Percentiles rank a stretch among this genome's conserved stretches.
Conservation (phyloP, 2,888 invertebrate genomes). For the Formica aserva region DNA sequence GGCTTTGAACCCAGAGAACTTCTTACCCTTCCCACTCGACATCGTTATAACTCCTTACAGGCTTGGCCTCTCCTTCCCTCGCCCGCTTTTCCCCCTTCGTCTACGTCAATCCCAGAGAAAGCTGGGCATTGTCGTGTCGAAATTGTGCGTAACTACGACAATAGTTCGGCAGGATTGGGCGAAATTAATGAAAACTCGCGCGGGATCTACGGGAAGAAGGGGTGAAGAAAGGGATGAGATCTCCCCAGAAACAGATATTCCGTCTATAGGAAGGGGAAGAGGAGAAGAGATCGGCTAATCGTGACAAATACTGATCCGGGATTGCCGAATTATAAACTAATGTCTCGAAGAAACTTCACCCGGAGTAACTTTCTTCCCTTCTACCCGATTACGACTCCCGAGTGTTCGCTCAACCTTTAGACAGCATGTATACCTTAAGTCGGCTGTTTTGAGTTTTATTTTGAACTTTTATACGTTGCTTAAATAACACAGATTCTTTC, state of each 20-base stretch:
- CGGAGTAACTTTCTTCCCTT: constrained; percentile 77
- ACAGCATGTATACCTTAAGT: constrained; percentile 29
- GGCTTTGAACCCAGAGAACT: constrained; percentile 67
- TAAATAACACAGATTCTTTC: not conserved
- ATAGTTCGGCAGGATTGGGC: constrained; percentile 82
- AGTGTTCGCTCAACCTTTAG: constrained; percentile 57
- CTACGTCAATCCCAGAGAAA: constrained; percentile 78
- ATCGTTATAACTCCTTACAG: constrained; percentile 75
- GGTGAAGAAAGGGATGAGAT: constrained; percentile 72
- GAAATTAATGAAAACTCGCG: constrained; percentile 84
- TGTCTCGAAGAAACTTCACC: constrained; percentile 82
- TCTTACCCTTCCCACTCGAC: constrained; percentile 70
- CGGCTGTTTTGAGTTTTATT: constrained; percentile 32
- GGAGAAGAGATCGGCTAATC: constrained; percentile 81
- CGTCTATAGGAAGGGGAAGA: constrained; percentile 39
- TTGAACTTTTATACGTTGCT: constrained; percentile 18
- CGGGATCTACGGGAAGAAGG: constrained; percentile 69
- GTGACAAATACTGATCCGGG: constrained; percentile 85
- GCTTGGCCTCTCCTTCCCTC: constrained; percentile 62
- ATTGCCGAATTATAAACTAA: constrained; percentile 85
- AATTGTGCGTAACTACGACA: constrained; percentile 84
- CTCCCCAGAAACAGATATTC: constrained; percentile 63
- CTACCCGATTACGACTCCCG: constrained; percentile 65
- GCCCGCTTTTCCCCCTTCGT: constrained; percentile 53
- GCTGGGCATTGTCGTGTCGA: constrained; percentile 79